A percentile compares a stretch with the other conserved stretches of the same genome.
Conservation (phyloP, 2,797 vertebrate genomes). For the Buceros bicornis region DNA sequence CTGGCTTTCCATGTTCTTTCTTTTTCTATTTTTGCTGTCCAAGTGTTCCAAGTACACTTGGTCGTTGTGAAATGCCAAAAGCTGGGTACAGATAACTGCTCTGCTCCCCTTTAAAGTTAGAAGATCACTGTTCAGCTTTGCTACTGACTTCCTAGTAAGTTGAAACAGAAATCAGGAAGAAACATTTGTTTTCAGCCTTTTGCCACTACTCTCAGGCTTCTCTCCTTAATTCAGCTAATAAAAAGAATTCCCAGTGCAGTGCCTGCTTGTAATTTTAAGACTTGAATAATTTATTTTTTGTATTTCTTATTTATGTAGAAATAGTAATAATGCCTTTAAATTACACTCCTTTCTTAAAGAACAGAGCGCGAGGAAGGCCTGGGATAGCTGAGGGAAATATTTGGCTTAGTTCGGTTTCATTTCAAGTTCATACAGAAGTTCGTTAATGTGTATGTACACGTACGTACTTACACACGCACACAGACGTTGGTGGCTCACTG, state of each 20-base stretch:
- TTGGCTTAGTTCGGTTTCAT: not conserved
- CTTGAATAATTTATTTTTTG: not conserved
- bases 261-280: not conserved
- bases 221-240: not conserved
- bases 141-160: not conserved
- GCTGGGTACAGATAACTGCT: not conserved
- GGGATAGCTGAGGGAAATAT: not conserved
- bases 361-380: not conserved
- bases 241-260: not conserved
- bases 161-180: not conserved
- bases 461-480: fast-evolving
- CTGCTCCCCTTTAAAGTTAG: not conserved
- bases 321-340: not conserved
- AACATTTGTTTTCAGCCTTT: not conserved
- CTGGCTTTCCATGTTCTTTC: not conserved
- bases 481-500: not conserved
- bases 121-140: not conserved
- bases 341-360: not conserved
- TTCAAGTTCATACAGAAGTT: not conserved
- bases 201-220: not conserved
- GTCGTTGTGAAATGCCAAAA: not conserved
- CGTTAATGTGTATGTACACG: fast-evolving
- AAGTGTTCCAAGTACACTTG: fast-evolving
- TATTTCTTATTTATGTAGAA: not conserved
- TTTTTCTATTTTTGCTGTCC: not conserved